A percentile compares a stretch with the other conserved stretches of the same genome.
These are phyloP conservation scores for Agrotis segetum DNA, from an alignment of 2,888 invertebrate genomes.

Conservation along the genomic window DNA sequence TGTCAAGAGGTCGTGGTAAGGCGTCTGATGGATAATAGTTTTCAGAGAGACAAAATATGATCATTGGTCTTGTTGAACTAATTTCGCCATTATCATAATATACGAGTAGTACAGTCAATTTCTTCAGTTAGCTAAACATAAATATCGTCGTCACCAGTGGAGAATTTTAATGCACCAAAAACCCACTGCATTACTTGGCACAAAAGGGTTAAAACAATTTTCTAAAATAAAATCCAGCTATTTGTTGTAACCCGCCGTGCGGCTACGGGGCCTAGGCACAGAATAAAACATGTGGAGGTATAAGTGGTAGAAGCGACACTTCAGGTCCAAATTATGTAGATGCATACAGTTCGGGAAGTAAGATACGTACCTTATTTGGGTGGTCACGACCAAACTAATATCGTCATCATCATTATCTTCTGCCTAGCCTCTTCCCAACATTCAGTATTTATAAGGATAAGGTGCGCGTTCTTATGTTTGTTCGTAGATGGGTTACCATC, in stretches of 20 bases:
- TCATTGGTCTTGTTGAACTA: not conserved
- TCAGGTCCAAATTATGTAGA: not conserved
- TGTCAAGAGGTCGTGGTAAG: too few relatives aligned
- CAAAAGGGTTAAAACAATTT: slow-evolving; percentile 62
- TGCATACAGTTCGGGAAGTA: not conserved
- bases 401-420: not conserved
- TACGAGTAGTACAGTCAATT: not conserved
- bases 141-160: not conserved
- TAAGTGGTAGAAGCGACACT: slow-evolving; percentile 23
- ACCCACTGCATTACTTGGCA: slow-evolving; percentile 39
- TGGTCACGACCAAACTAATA: not conserved
- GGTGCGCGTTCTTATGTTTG: too few relatives aligned
- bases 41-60: too few relatives aligned
- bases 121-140: not conserved
- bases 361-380: too few relatives aligned
- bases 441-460: too few relatives aligned
- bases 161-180: slow-evolving; percentile 54
- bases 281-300: not conserved
- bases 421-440: too few relatives aligned
- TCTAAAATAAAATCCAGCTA: slow-evolving; percentile 62
- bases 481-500: too few relatives aligned
- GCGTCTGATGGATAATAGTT: too few relatives aligned
- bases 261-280: slow-evolving; percentile 55
- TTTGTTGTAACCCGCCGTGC: slow-evolving; percentile 66
- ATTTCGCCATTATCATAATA: not conserved